Percentiles rank a stretch among this genome's conserved stretches.
Conservation (phyloP, 2,113 vertebrate genomes). For the Monarcha castaneiventris region DNA sequence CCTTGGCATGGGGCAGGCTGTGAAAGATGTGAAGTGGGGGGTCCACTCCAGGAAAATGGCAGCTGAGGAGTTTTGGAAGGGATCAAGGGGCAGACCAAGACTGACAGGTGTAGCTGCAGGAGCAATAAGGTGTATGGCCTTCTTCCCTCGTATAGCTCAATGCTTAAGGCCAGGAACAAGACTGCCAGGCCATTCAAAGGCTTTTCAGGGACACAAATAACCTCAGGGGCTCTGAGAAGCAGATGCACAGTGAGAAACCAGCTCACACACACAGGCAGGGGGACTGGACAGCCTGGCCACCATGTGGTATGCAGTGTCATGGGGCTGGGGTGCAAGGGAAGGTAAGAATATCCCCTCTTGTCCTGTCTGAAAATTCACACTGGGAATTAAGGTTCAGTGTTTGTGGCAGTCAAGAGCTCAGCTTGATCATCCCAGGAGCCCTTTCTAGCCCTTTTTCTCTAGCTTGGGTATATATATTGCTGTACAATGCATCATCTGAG, state of each 20-base stretch:
- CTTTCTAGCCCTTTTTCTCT: not conserved
- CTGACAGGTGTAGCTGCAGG: not conserved
- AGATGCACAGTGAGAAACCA: not conserved
- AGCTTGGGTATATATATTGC: not conserved
- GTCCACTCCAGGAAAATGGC: not conserved
- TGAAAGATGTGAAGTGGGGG: rapidly evolving
- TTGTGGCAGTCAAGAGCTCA: not conserved
- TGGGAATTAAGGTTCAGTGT: not conserved
- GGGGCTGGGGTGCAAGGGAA: not conserved
- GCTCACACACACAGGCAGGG: rapidly evolving
- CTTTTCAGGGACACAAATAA: not conserved
- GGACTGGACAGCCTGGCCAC: not conserved
- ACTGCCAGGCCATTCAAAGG: not conserved
- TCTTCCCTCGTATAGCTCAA: not conserved
- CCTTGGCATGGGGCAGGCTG: not conserved
- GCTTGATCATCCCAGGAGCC: not conserved
- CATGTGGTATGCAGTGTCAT: rapidly evolving
- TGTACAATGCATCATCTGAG: not conserved
- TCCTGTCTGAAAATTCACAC: not conserved
- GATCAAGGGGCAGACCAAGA: not conserved
- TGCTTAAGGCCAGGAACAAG: not conserved
- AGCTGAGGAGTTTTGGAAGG: not conserved
- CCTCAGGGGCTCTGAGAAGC: not conserved
- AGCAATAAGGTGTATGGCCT: not conserved
- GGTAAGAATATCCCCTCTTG: not conserved